A percentile compares a stretch with the other conserved stretches of the same genome.
Conservation (phyloP, 1,140 invertebrate species). For the Riptortus pedestris region DNA sequence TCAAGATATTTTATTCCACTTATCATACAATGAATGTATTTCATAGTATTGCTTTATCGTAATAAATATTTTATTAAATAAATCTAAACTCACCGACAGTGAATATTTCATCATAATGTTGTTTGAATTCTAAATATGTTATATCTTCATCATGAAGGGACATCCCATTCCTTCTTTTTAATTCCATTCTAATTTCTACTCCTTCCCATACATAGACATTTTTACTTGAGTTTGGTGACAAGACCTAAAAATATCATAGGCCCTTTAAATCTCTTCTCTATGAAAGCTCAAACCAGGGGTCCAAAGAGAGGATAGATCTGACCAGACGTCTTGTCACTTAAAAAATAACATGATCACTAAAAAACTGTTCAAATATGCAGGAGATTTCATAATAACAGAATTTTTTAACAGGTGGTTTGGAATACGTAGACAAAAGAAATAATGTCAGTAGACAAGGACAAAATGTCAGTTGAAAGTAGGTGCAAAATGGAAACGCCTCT, state of each 20-base stretch:
- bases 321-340: neutral
- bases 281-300: no score
- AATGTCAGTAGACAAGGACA: no score
- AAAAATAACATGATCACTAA: neutral
- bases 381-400: neutral
- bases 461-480: no score
- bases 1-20: neutral
- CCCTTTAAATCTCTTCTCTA: no score
- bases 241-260: constrained; percentile 52
- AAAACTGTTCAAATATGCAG: neutral
- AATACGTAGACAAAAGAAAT: no score
- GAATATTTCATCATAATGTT: constrained; percentile 47
- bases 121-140: constrained; percentile 55
- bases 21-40: neutral
- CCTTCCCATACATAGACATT: constrained; percentile 83
- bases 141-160: constrained; percentile 63
- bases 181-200: constrained; percentile 71
- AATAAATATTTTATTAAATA: neutral
- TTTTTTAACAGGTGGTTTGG: neutral
- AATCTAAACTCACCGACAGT: constrained; percentile 40
- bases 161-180: constrained; percentile 54
- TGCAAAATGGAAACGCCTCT: no score
- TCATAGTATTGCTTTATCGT: neutral
- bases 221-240: constrained; percentile 79
- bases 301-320: no score